Evolutionary conservation across 2,888 invertebrate genomes (phyloP).

Genomic region (Drosophila affinis): DNA sequence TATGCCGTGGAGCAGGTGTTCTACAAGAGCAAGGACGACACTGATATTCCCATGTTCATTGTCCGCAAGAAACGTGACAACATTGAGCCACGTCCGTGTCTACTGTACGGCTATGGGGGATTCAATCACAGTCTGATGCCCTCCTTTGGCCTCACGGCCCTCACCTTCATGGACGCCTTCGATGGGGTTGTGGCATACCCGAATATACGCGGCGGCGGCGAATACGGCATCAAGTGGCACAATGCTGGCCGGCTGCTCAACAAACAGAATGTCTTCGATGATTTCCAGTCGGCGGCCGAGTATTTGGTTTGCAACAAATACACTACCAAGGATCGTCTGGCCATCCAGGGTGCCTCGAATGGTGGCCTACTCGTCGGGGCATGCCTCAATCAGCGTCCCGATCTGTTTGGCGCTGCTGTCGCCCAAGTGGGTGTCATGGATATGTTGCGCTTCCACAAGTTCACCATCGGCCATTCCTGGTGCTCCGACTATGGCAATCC

Average conservation of each 20-base stretch:
- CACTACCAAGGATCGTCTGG: slow-evolving; percentile 89
- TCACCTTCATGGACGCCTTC: slow-evolving; percentile 95
- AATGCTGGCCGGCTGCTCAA: slow-evolving; percentile 94
- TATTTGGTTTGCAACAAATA: slow-evolving; percentile 92
- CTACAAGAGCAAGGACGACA: slow-evolving; percentile 95
- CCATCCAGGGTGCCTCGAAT: slow-evolving; percentile 97
- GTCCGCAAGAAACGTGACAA: slow-evolving; percentile 87
- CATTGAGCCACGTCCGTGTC: slow-evolving; percentile 87
- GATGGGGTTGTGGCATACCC: slow-evolving; percentile 95
- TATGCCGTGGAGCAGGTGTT: slow-evolving; percentile 96
- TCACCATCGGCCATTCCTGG: slow-evolving; percentile 99
- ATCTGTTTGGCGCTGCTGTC: slow-evolving; percentile 95
- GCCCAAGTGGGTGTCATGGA: slow-evolving; percentile 98
- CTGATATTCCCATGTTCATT: slow-evolving; percentile 97
- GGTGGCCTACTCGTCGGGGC: slow-evolving; percentile 97
- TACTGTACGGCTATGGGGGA: slow-evolving; percentile 98
- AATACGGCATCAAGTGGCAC: slow-evolving; percentile 99
- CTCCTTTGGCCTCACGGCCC: slow-evolving; percentile 92
- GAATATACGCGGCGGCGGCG: slow-evolving; percentile 98
- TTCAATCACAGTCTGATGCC: slow-evolving; percentile 97
- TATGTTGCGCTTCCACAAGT: slow-evolving; percentile 98
- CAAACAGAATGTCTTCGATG: slow-evolving; percentile 99
- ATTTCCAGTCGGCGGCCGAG: slow-evolving; percentile 96
- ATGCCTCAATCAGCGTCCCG: slow-evolving; percentile 97
- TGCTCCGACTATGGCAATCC: slow-evolving; percentile 97